phyloP scores from a whole-genome alignment of 2,888 invertebrate genomes.

The Trichopria drosophilae region DNA sequence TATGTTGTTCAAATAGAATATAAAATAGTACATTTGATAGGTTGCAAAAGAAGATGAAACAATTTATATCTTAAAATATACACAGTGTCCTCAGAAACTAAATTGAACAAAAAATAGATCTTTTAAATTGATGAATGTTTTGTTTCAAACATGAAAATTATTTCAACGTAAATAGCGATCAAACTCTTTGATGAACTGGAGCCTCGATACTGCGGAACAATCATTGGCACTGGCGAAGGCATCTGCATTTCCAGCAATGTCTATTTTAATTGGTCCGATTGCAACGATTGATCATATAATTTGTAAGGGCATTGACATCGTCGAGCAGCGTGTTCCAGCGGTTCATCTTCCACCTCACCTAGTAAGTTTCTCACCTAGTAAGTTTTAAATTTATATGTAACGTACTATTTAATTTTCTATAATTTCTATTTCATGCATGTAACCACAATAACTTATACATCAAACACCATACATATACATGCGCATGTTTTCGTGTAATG shows the following conservation, averaged over 20 bases:
- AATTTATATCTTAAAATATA: no score
- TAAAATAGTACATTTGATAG: no score
- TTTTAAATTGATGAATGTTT: no score
- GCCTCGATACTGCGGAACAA: conserved; percentile 73
- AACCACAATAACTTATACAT: no score
- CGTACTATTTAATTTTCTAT: background rate
- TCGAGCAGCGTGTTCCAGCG: conserved; percentile 82
- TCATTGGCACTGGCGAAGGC: conserved; percentile 74
- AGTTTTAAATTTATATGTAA: no score
- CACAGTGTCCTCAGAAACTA: no score
- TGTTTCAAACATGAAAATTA: no score
- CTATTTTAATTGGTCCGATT: conserved; percentile 67
- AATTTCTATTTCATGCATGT: background rate
- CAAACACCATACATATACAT: no score
- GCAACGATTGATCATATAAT: conserved; percentile 74
- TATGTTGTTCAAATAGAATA: no score
- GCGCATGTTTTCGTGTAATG: no score
- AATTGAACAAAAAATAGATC: no score
- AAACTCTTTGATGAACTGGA: conserved; percentile 75
- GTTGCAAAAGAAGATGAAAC: no score
- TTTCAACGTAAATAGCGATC: conserved; percentile 64
- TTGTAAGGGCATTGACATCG: conserved; percentile 80
- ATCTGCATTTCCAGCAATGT: conserved; percentile 73
- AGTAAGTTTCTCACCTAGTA: conserved; percentile 65
- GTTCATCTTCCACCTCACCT: conserved; percentile 83